These are phyloP conservation scores for Anoplius nigerrimus DNA, from an alignment of 2,888 invertebrate genomes.

Conservation along the genomic window DNA sequence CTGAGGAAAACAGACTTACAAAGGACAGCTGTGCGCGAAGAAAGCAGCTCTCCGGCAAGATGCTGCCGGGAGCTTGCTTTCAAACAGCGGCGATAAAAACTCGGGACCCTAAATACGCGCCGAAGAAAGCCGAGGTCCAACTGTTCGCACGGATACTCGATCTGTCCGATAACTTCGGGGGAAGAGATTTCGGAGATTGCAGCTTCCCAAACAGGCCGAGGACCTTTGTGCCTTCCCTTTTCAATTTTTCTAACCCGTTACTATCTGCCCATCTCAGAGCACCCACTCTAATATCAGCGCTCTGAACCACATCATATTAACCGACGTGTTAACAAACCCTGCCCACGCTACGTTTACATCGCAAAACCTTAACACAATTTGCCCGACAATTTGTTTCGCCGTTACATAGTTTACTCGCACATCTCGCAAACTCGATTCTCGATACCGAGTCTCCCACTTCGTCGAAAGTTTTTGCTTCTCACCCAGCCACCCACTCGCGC, in stretches of 20 bases:
- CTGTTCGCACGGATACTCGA: slow-evolving; percentile 34
- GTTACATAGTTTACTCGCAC: slow-evolving; percentile 3
- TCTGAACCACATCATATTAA: slow-evolving; percentile 5
- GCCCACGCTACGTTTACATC: no score
- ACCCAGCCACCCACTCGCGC: background rate
- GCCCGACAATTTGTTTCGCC: no score
- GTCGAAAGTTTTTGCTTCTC: no score
- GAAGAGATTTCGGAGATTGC: slow-evolving; percentile 42
- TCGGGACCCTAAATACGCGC: slow-evolving; percentile 29
- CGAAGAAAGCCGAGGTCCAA: slow-evolving; percentile 29
- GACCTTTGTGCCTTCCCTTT: slow-evolving; percentile 14
- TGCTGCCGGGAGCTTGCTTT: slow-evolving; percentile 33
- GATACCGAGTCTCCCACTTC: no score
- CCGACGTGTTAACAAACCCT: background rate
- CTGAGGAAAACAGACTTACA: background rate
- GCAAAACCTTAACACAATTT: no score
- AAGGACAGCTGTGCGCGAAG: slow-evolving; percentile 35
- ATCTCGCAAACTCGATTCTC: no score
- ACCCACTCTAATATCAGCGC: background rate
- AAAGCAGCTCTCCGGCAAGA: slow-evolving; percentile 31
- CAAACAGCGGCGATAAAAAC: slow-evolving; percentile 41
- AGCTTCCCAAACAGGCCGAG: slow-evolving; percentile 10
- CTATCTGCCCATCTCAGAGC: background rate
- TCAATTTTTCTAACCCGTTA: slow-evolving; percentile 32
- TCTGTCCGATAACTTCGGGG: slow-evolving; percentile 19